Percentiles rank a stretch among this genome's conserved stretches.
These are phyloP conservation scores for Phaedon cochleariae DNA, from an alignment of 2,888 invertebrate species.

Conservation along the genomic window DNA sequence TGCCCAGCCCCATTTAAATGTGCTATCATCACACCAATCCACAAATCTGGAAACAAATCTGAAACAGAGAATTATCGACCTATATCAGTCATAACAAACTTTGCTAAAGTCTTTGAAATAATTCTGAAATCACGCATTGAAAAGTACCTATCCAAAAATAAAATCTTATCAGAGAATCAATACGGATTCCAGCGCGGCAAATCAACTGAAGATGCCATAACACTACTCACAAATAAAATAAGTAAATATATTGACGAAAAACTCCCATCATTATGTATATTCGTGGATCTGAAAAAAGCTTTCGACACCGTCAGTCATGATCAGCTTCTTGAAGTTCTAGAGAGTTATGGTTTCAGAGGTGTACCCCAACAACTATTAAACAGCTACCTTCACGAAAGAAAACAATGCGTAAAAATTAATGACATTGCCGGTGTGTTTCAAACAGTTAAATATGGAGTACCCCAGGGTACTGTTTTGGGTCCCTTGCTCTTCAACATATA, in stretches of 20 bases:
- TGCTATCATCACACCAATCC: background rate
- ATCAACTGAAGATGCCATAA: conserved; percentile 2
- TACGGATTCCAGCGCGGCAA: background rate
- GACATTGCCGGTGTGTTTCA: too few relatives aligned
- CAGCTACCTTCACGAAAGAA: background rate
- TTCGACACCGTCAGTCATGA: conserved; percentile 3
- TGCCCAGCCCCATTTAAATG: background rate
- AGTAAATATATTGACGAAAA: background rate
- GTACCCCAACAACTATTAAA: background rate
- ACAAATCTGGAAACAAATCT: background rate
- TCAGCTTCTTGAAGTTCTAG: background rate
- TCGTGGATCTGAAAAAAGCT: conserved; percentile 3
- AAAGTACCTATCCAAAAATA: background rate
- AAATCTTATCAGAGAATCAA: background rate
- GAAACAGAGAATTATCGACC: background rate
- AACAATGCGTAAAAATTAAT: background rate
- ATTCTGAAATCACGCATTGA: conserved; percentile 4
- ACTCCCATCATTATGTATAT: background rate
- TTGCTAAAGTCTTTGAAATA: background rate
- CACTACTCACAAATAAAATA: background rate
- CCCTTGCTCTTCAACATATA: too few relatives aligned
- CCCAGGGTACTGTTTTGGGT: too few relatives aligned
- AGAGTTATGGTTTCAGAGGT: background rate
- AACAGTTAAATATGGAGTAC: too few relatives aligned
- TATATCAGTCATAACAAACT: conserved; percentile 2